phyloP scores from a whole-genome alignment of 1,140 invertebrate genomes.

The Diploscapter pachys region DNA sequence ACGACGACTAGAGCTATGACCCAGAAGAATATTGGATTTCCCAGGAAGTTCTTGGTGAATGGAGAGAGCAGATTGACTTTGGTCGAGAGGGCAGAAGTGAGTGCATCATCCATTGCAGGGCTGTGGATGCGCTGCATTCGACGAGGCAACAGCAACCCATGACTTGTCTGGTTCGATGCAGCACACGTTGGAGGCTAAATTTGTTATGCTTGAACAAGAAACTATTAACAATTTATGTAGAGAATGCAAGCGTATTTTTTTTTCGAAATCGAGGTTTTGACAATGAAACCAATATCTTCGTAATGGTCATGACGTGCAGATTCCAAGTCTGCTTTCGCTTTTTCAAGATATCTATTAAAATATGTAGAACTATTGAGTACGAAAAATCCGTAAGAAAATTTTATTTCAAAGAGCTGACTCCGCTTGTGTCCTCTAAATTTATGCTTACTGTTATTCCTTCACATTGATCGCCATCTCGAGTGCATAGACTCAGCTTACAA shows the following conservation, averaged over 20 bases:
- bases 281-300: slow-evolving; percentile 7
- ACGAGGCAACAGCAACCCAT: slow-evolving; percentile 11
- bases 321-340: slow-evolving; percentile 7
- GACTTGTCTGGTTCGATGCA: neutral
- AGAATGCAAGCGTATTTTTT: neutral
- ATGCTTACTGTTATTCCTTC: slow-evolving; percentile 40
- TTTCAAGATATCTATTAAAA: slow-evolving; percentile 8
- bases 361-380: neutral
- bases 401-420: too few relatives aligned
- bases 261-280: neutral
- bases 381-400: neutral
- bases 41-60: too few relatives aligned
- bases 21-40: too few relatives aligned
- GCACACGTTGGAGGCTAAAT: neutral
- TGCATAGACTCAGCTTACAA: slow-evolving; percentile 35
- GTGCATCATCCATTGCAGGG: neutral
- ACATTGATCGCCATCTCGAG: slow-evolving; percentile 37
- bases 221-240: slow-evolving; percentile 1
- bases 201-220: neutral
- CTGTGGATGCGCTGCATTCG: slow-evolving; percentile 6
- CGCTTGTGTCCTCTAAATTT: neutral
- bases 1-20: too few relatives aligned
- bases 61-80: slow-evolving; percentile 1
- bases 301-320: neutral
- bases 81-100: slow-evolving; percentile 21